Percentiles rank a stretch among this genome's conserved stretches.
Evolutionary conservation across 2,113 vertebrate genomes (phyloP).

Genomic region (Cyprinodon variegatus): DNA sequence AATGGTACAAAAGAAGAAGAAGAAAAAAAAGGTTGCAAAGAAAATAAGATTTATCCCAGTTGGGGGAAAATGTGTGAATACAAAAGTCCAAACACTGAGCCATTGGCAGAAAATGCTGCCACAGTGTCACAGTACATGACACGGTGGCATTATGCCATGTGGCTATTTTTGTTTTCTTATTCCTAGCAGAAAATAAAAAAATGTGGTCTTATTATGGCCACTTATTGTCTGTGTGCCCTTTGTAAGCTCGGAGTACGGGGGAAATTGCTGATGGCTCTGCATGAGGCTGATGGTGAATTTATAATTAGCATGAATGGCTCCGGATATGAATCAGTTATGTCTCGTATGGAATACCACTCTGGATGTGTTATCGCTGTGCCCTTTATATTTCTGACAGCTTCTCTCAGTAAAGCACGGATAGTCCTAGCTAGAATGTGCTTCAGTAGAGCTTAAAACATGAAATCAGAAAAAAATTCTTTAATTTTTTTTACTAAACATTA

Average conservation of each 20-base stretch:
- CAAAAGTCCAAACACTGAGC: not conserved
- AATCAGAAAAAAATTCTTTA: slow-evolving; percentile 47
- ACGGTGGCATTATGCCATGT: not conserved
- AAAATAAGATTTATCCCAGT: not conserved
- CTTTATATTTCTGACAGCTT: slow-evolving; percentile 54
- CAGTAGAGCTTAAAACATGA: slow-evolving; percentile 30
- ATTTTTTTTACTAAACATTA: slow-evolving; percentile 25
- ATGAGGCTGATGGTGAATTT: slow-evolving; percentile 54
- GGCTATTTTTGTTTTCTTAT: not conserved
- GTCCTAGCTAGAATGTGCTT: slow-evolving; percentile 30
- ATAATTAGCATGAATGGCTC: slow-evolving; percentile 68
- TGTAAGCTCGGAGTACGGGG: slow-evolving; percentile 45
- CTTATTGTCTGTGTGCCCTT: slow-evolving; percentile 54
- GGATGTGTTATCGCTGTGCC: slow-evolving; percentile 52
- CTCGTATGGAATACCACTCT: slow-evolving; percentile 58
- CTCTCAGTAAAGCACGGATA: slow-evolving; percentile 54
- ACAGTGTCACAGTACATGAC: not conserved
- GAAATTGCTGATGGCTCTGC: slow-evolving; percentile 58
- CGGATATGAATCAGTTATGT: slow-evolving; percentile 68
- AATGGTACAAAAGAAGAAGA: too few species aligned
- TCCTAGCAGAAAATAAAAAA: slow-evolving; percentile 8
- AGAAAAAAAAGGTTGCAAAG: too few species aligned
- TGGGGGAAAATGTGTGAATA: not conserved
- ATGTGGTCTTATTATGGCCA: slow-evolving; percentile 32
- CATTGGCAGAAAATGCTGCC: not conserved